A percentile compares a stretch with the other conserved stretches of the same genome.
Conservation (phyloP, 2,888 invertebrate genomes). For the Harmothoe impar region DNA sequence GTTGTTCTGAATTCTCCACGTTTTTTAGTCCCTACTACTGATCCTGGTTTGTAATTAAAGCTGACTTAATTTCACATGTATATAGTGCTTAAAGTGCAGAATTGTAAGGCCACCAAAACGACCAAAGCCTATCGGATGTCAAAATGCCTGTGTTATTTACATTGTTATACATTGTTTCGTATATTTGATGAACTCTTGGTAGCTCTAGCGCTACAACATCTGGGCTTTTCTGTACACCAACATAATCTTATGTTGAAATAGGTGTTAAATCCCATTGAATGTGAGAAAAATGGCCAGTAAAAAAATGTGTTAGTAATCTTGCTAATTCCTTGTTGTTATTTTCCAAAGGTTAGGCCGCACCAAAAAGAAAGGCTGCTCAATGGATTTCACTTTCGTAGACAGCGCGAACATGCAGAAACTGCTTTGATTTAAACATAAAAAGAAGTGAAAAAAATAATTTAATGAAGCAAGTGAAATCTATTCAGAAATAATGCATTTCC, state of each 20-base stretch:
- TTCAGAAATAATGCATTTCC: too few relatives aligned
- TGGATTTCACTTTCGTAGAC: too few relatives aligned
- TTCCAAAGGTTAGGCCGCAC: too few relatives aligned
- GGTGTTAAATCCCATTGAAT: background rate
- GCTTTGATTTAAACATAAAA: too few relatives aligned
- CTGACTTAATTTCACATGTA: background rate
- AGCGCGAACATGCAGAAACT: too few relatives aligned
- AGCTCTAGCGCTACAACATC: background rate
- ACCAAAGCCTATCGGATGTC: too few relatives aligned
- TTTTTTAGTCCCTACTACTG: background rate
- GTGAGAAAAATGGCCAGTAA: conserved; percentile 7
- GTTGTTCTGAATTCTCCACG: background rate
- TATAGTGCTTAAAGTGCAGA: conserved; percentile 18
- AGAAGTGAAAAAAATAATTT: too few relatives aligned
- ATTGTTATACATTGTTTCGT: background rate
- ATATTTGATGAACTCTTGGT: background rate
- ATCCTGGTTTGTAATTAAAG: too few relatives aligned
- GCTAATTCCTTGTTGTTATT: background rate
- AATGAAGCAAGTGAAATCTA: too few relatives aligned
- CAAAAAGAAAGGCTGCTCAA: too few relatives aligned
- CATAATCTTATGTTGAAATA: background rate
- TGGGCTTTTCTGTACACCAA: background rate
- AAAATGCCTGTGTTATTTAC: background rate
- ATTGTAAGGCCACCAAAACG: background rate
- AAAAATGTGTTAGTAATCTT: background rate